Percentiles rank a stretch among this genome's conserved stretches.
Evolutionary conservation across 2,888 invertebrate species (phyloP).

Genomic region (Crematogaster levior): DNA sequence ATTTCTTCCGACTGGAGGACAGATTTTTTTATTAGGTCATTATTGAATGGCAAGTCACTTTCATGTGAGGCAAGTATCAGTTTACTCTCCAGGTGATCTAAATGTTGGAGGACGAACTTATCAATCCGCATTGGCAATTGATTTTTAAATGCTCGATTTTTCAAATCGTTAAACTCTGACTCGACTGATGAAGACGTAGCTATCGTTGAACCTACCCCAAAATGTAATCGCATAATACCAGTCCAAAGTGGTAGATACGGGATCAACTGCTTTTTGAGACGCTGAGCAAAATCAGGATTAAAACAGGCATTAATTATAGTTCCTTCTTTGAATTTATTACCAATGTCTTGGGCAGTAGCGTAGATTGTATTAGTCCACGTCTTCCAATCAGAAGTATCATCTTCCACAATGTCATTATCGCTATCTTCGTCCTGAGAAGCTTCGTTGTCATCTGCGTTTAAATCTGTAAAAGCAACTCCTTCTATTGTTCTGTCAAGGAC

Average conservation of each 20-base stretch:
- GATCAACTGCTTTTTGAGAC: slow-evolving; percentile 53
- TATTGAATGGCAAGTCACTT: slow-evolving; percentile 21
- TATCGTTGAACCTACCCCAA: slow-evolving; percentile 44
- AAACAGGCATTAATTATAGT: slow-evolving; percentile 59
- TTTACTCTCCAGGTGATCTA: slow-evolving; percentile 64
- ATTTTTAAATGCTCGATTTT: slow-evolving; percentile 46
- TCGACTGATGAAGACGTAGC: slow-evolving; percentile 66
- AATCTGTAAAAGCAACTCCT: slow-evolving; percentile 11
- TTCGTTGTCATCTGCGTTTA: background rate
- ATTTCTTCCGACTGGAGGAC: too few species aligned
- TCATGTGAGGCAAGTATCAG: slow-evolving; percentile 58
- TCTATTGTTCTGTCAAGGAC: slow-evolving; percentile 46
- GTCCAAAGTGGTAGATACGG: slow-evolving; percentile 64
- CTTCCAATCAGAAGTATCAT: slow-evolving; percentile 50
- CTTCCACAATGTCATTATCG: background rate
- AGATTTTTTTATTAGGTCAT: too few species aligned
- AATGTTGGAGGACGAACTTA: slow-evolving; percentile 62
- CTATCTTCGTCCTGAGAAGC: background rate
- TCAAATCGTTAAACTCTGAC: slow-evolving; percentile 59
- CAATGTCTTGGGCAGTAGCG: slow-evolving; percentile 32
- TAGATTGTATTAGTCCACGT: slow-evolving; percentile 57
- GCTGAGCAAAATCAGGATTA: slow-evolving; percentile 52
- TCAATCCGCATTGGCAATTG: slow-evolving; percentile 63
- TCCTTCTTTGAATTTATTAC: slow-evolving; percentile 49
- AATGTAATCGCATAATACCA: slow-evolving; percentile 61